Percentiles rank a stretch among this genome's conserved stretches.
Conservation (phyloP, 1,140 invertebrate genomes). For the Dreissena rostriformis region DNA sequence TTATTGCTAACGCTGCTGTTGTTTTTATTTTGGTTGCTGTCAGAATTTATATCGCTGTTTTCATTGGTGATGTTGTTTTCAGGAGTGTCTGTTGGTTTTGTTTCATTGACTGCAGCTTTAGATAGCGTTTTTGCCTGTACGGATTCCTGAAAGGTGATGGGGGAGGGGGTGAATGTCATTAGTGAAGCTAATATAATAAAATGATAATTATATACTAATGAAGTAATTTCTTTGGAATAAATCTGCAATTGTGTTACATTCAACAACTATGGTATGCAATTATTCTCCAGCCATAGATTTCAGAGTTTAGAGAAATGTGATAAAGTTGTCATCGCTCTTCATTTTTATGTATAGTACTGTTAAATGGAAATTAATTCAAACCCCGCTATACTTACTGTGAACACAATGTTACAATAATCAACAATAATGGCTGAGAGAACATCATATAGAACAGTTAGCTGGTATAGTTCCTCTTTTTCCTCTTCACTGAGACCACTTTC, state of each 20-base stretch:
- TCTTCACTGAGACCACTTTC: slow-evolving; percentile 1
- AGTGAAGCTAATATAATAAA: too few species aligned
- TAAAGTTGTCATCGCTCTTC: too few species aligned
- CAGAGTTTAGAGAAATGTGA: too few species aligned
- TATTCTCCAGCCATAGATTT: too few species aligned
- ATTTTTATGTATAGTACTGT: too few species aligned
- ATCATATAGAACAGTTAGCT: slow-evolving; percentile 38
- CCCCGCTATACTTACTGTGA: slow-evolving; percentile 14
- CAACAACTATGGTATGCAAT: background rate
- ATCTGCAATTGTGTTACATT: background rate
- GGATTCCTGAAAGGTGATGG: too few species aligned
- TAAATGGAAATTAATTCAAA: too few species aligned
- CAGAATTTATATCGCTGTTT: background rate
- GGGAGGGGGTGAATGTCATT: too few species aligned
- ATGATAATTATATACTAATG: too few species aligned
- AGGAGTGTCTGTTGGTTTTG: background rate
- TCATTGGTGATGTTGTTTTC: background rate
- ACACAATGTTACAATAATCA: slow-evolving; percentile 43
- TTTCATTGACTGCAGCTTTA: background rate
- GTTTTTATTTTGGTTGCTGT: background rate
- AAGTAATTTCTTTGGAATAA: too few species aligned
- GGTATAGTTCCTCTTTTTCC: slow-evolving; percentile 14
- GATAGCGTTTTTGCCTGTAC: too few species aligned
- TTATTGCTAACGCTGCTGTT: background rate
- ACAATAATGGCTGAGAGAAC: slow-evolving; percentile 29